Base-by-base conservation (phyloP, 1,140 invertebrate species). In the Anadara kagoshimensis region DNA sequence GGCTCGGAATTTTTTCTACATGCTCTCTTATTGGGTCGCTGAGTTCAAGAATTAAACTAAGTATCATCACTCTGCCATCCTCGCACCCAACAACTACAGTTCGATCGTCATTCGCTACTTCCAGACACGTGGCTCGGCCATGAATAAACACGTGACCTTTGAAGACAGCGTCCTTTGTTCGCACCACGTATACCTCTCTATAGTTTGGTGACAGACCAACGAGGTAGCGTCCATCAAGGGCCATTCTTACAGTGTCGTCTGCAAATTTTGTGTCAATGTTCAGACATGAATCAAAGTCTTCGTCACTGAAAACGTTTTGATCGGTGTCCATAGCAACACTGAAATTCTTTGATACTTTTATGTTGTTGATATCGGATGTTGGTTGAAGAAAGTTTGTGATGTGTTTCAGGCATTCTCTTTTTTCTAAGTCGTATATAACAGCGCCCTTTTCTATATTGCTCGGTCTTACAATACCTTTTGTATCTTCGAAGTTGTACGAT, bases 61-160 rank as follows among this genome's bases (percentile, higher is more conserved):
- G 64, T 4, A 87, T 78, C 73, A 87, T 73, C 0, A 87, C 73
- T 12, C 85, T 73, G 0, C 86, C 85, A 56, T 88, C 86, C 1
- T 81, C 73, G 51, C 83, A 85, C 7, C 86, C 84, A 4, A 87
- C 81, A 24, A 78, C 75, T 51, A 88, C 72, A 4, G 86, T 87
- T 14, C 85, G 73, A n/a, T 85, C 86, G 61, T 88, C 86, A n/a
- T 72, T 73, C n/a, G 70, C 81, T 5, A 86, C 80, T 14, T 73
- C 57, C 4, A 87, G n/a, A 51, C 78, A 80, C 0, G 76, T 75
- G 14, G 79, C 87, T 20, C 64, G 54, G 1, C 86, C 84, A 73
- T 87, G 85, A 8, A 88, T 73, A 57, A 81, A 78, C 20, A 86
- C 22, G 3, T 75, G 74, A 18, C 77, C 82, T 26, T 80, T 73